A percentile compares a stretch with the other conserved stretches of the same genome.
These are phyloP conservation scores for Listrodromus nycthemerus DNA, from an alignment of 2,888 invertebrate genomes.

Conservation along the genomic window DNA sequence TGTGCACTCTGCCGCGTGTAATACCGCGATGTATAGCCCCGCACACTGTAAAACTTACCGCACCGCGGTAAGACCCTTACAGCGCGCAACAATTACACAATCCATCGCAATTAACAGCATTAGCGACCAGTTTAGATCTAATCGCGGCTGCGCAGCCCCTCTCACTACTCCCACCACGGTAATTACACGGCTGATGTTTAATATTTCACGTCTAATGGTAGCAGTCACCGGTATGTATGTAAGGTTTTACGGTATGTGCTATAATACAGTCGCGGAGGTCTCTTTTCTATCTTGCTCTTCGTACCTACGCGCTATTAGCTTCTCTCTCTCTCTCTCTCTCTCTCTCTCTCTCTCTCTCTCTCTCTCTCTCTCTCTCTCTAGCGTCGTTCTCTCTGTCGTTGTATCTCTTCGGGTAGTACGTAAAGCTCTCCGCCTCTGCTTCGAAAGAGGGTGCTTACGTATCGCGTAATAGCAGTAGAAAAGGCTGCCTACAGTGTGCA, in stretches of 20 bases:
- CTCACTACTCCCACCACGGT: conserved; percentile 70
- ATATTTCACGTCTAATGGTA: conserved; percentile 76
- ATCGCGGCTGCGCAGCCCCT: conserved; percentile 70
- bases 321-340: neutral
- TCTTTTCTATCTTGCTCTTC: conserved; percentile 51
- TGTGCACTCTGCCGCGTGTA: conserved; percentile 8
- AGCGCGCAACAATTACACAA: conserved; percentile 75
- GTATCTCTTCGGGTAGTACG: conserved; percentile 25
- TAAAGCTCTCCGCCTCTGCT: conserved; percentile 41
- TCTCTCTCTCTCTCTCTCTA: neutral
- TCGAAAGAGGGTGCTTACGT: conserved; percentile 42
- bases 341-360: conserved; percentile 17
- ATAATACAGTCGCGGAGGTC: conserved; percentile 17
- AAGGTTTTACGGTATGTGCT: conserved; percentile 3
- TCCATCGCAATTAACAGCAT: conserved; percentile 78
- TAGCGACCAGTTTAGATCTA: conserved; percentile 75
- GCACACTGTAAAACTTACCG: conserved; percentile 20
- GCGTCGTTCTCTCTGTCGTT: conserved; percentile 38
- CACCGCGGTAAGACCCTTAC: conserved; percentile 53
- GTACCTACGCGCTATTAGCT: conserved; percentile 50
- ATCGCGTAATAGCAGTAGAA: conserved; percentile 22
- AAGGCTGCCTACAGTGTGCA: neutral
- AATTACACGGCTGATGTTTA: conserved; percentile 75
- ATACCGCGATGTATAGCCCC: conserved; percentile 21
- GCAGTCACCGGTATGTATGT: conserved; percentile 54